These are phyloP conservation scores for Folsomia manolachei DNA, from an alignment of 2,888 invertebrate species.

Conservation along the genomic window DNA sequence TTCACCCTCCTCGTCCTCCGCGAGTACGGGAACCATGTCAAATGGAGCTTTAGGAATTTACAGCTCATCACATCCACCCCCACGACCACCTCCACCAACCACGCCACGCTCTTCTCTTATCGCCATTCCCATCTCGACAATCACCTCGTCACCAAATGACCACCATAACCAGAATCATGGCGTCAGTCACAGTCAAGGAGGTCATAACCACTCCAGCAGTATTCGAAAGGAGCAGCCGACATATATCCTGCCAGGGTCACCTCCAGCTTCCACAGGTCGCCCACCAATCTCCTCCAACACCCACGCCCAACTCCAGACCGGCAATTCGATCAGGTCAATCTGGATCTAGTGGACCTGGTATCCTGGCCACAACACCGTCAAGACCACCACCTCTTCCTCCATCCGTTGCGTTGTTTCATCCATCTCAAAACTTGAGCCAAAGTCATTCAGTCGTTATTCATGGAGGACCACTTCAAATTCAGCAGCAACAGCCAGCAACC, in stretches of 20 bases:
- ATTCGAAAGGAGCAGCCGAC: neutral
- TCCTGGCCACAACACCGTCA: neutral
- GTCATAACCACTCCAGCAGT: neutral
- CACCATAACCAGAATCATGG: no score
- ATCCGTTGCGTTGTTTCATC: constrained; percentile 2
- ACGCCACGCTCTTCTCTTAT: neutral
- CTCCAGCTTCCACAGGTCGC: neutral
- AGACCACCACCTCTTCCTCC: constrained; percentile 12
- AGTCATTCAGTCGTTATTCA: neutral
- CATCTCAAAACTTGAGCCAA: constrained; percentile 1
- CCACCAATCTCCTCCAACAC: neutral
- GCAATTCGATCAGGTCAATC: no score
- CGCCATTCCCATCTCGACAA: neutral
- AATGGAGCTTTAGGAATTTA: constrained; percentile 26
- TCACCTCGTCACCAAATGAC: neutral
- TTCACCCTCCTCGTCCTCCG: neutral
- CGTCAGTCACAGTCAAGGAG: no score
- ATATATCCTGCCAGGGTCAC: neutral
- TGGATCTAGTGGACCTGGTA: no score
- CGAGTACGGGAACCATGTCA: neutral
- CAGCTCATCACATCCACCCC: constrained; percentile 13
- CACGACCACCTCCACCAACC: constrained; percentile 11
- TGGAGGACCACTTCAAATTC: constrained; percentile 8
- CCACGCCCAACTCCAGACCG: neutral
- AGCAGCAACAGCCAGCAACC: constrained; percentile 25